Base-by-base conservation (phyloP, 2,113 vertebrate species). In the Ophthalmolycus amberensis region DNA sequence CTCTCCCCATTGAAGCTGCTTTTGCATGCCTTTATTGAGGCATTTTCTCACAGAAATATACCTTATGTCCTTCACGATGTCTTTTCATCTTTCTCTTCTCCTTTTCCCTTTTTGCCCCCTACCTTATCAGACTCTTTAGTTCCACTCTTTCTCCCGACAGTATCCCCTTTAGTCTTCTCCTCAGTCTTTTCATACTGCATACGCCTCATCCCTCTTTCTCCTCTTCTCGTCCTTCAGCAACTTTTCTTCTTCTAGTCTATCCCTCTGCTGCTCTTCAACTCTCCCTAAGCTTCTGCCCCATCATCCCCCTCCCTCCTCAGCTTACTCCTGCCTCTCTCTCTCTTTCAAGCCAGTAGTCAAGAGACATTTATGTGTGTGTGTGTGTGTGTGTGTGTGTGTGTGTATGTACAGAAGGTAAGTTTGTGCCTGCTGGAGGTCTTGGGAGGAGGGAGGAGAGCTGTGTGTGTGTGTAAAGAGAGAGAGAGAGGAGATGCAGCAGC, bases 341-440 rank as follows among this genome's bases (percentile, higher is more conserved):
- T 71, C 70, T 71, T 60, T 56, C 78, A 81, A 88, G 89, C 80
- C 77, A 85, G 75, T 67, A 87, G 82, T 89, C 75, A 78, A 84
- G 80, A 87, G 32, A 75, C 66, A 70, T 80, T 38, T 77, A 9
- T 40, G 63, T 32, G 64, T 73, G 63, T 58, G 50, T 66, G 68
- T 75, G 79, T 76, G 60, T 60, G 67, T 56, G 69, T 58, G 70
- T 70, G 63, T 42, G 64, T 42, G 71, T 68, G 42, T 25, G 38
- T 64, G 71, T 58, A 70, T 58, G 65, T 69, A 22, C 11, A 71
- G 78, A 52, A 20, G 46, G 48, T 86, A 54, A 50, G 48, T 81
- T 48, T 84, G 67, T 90, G 92, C 91, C 91, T 90, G 87, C 87
- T 92, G 87, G 85, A 90, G 73, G 80, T 89, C 86, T 92, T 88